Conservation (phyloP, 2,888 invertebrate genomes). For the Habrosyne pyritoides region DNA sequence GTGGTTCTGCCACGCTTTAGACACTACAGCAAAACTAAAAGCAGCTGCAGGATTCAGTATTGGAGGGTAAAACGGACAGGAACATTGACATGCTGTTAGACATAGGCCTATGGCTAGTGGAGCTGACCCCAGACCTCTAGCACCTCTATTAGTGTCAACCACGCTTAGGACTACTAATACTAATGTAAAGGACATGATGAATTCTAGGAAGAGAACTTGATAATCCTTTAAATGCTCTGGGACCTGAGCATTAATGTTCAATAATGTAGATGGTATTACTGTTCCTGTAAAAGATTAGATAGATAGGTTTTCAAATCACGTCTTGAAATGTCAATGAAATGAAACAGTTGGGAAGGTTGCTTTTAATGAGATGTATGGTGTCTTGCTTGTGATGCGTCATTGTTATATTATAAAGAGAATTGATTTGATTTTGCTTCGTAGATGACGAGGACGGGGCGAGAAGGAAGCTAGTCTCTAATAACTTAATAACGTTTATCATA, state of each 20-base stretch:
- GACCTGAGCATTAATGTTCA: neutral
- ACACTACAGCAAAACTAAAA: constrained; percentile 37
- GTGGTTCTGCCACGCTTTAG: constrained; percentile 31
- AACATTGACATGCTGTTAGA: constrained; percentile 36
- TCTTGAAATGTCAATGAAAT: too few relatives aligned
- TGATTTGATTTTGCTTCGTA: too few relatives aligned
- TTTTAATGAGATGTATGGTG: too few relatives aligned
- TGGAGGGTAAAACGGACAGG: constrained; percentile 33
- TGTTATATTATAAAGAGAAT: too few relatives aligned
- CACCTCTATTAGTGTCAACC: constrained; percentile 30
- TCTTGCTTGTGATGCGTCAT: too few relatives aligned
- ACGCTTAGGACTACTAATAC: constrained; percentile 38
- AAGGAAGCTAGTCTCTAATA: too few relatives aligned
- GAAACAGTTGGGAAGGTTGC: too few relatives aligned
- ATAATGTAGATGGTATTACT: neutral
- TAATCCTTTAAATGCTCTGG: neutral
- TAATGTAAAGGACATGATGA: constrained; percentile 38
- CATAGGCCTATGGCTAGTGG: constrained; percentile 42
- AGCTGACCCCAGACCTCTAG: constrained; percentile 37
- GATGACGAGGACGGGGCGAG: too few relatives aligned
- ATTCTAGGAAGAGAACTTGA: constrained; percentile 33
- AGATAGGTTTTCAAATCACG: neutral
- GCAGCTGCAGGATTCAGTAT: constrained; percentile 38
- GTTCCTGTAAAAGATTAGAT: constrained; percentile 30
- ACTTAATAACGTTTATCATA: too few relatives aligned